Evolutionary conservation across 1,140 invertebrate species (phyloP).

Genomic region (Coelopa frigida): DNA sequence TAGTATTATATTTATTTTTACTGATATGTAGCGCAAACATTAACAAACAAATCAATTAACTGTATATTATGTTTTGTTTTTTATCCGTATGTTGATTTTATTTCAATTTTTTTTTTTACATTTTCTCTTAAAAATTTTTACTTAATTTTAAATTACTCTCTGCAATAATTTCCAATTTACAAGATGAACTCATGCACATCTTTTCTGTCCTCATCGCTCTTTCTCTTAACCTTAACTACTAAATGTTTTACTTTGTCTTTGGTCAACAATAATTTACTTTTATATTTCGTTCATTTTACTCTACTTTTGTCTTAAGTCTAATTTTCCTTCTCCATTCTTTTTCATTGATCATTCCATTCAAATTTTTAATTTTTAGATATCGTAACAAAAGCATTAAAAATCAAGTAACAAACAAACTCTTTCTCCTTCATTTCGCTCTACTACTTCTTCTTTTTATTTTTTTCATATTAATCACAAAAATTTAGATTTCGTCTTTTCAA

Average conservation of each 20-base stretch:
- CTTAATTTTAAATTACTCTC: constrained; percentile 20
- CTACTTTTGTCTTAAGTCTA: not conserved
- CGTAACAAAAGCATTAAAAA: constrained; percentile 5
- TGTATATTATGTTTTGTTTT: too few relatives aligned
- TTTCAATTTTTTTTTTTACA: constrained; percentile 17
- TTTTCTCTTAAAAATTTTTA: constrained; percentile 8
- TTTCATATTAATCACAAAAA: not conserved
- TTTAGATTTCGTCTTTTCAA: not conserved
- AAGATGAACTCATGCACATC: not conserved
- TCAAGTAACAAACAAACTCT: not conserved
- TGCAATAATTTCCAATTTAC: constrained; percentile 8
- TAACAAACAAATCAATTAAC: constrained; percentile 44
- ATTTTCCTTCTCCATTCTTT: not conserved
- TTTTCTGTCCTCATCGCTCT: constrained; percentile 24
- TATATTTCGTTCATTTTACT: not conserved
- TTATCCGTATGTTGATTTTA: constrained; percentile 18
- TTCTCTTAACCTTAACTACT: constrained; percentile 14
- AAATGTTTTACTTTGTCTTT: constrained; percentile 20
- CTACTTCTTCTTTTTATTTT: constrained; percentile 12
- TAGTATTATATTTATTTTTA: constrained; percentile 4
- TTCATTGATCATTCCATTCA: not conserved
- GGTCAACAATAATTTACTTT: constrained; percentile 32
- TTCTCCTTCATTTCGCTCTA: constrained; percentile 15
- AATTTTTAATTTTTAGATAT: constrained; percentile 3
- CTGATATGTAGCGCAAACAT: constrained; percentile 46